These are phyloP conservation scores for Euleptes europaea DNA, from an alignment of 2,113 vertebrate genomes.

Conservation along the genomic window DNA sequence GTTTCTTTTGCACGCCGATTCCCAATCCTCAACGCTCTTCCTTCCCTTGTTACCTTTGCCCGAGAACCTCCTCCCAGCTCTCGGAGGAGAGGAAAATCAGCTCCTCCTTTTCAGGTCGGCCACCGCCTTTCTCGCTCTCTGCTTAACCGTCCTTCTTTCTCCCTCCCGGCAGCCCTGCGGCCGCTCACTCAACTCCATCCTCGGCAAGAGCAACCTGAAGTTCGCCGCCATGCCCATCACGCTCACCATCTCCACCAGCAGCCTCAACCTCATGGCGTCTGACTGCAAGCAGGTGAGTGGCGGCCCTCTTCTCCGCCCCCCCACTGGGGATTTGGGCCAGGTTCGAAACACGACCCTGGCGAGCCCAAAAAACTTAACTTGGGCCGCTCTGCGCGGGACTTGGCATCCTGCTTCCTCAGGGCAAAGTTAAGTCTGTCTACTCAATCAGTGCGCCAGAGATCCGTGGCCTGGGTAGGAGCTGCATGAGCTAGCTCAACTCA, in stretches of 20 bases:
- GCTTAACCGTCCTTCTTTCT: not conserved
- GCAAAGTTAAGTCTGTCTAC: no score
- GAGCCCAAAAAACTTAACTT: no score
- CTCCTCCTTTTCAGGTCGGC: not conserved
- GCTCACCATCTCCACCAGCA: constrained; percentile 97
- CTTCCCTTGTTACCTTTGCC: not conserved
- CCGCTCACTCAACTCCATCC: constrained; percentile 89
- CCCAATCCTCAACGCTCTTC: not conserved
- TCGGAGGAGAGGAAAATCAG: no score
- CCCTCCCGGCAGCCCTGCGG: constrained; percentile 81
- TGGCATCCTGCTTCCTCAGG: no score
- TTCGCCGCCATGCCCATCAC: constrained; percentile 97
- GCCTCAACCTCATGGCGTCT: constrained; percentile 95
- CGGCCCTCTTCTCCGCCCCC: not conserved
- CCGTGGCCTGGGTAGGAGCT: no score
- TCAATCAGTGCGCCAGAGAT: no score
- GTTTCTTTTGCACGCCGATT: not conserved
- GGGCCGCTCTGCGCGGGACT: no score
- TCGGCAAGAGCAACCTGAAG: constrained; percentile 97
- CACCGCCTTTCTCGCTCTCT: not conserved
- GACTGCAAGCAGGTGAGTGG: constrained; percentile 95
- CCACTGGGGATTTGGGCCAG: not conserved
- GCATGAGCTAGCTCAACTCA: no score
- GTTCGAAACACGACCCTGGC: accelerated
- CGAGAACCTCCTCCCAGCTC: not conserved